Evolutionary conservation across 2,113 vertebrate species (phyloP), one percentile per base, ranked within the genome.

Genomic region (Blennius ocellaris): DNA sequence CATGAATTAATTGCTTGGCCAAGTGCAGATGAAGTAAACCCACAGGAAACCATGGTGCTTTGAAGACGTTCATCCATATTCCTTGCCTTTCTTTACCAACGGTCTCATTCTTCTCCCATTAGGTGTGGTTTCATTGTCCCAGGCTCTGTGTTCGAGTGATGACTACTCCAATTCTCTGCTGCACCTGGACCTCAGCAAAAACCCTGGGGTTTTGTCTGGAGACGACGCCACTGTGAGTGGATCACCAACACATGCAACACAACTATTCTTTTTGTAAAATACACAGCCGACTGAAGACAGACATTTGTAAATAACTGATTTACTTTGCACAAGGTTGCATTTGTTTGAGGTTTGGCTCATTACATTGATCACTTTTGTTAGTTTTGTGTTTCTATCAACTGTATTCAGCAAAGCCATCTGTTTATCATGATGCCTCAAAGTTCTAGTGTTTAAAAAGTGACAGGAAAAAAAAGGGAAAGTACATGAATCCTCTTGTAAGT

Each of bases 171-270:
- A 93, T 73, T 96, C 96, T 48, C 94, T 97, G 60, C 93, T 94
- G 53, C 95, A 96, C 78, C 93, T 97, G 85, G 95, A 97, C 82
- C 92, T 97, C 68, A 96, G 96, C 91, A 96, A 94, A 87, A 97
- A 97, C 80, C 94, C 96, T 0, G 96, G 96, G 48, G 93, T 96
- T 68, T 92, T 97, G 50, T 94, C 95, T 40, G 95, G 96, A 11
- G 96, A 97, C 0, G 96, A 97, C 0, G 94, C 96, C 60, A 95
- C 95, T 14, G 96, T 97, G 83, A 95, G 95, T 15, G 36, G 7
- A n/a, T n/a, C 5, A 45, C 37, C 15, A 10, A 4, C 5, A 30
- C 16, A 15, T 12, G n/a, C 43, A 12, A 7, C 6, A 14, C 30
- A 45, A 14, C 7, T 11, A 15, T 5, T 6, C 12, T 48, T 12